These are phyloP conservation scores for Calameuta filiformis DNA, from an alignment of 2,888 invertebrate genomes.

Conservation along the genomic window DNA sequence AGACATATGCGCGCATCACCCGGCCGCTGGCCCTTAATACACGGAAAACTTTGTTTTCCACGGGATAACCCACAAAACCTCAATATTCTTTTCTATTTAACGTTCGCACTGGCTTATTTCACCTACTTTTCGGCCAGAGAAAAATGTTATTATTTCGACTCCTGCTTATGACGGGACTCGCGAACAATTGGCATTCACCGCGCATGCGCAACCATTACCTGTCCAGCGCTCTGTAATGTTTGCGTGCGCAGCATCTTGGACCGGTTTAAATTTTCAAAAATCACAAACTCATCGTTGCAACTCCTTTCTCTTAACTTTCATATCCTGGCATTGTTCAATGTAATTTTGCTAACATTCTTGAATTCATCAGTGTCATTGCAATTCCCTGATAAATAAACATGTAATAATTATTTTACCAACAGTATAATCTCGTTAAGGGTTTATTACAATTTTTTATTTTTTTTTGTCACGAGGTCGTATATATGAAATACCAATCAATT, in stretches of 20 bases:
- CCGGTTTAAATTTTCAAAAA: not conserved
- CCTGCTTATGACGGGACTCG: conserved; percentile 31
- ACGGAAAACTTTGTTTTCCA: conserved; percentile 30
- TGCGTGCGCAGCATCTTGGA: conserved; percentile 20
- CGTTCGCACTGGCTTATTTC: conserved; percentile 9
- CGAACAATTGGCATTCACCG: conserved; percentile 36
- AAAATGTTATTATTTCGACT: conserved; percentile 35
- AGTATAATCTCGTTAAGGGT: too few relatives aligned
- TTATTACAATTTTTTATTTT: too few relatives aligned
- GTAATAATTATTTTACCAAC: too few relatives aligned
- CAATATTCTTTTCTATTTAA: conserved; percentile 19
- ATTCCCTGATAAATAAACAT: too few relatives aligned
- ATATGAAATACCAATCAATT: too few relatives aligned
- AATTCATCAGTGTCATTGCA: too few relatives aligned
- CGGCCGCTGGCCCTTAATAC: conserved; percentile 54
- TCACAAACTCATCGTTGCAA: too few relatives aligned
- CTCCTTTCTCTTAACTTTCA: too few relatives aligned
- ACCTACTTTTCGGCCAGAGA: conserved; percentile 21
- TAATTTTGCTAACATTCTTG: too few relatives aligned
- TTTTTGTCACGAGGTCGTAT: too few relatives aligned
- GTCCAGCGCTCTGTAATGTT: conserved; percentile 23
- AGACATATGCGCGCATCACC: conserved; percentile 81
- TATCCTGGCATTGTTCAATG: too few relatives aligned
- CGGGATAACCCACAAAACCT: conserved; percentile 19
- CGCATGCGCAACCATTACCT: conserved; percentile 28